These are phyloP conservation scores for Tauraco hartlaubi DNA, from an alignment of 2,797 vertebrate species.

Conservation along the genomic window DNA sequence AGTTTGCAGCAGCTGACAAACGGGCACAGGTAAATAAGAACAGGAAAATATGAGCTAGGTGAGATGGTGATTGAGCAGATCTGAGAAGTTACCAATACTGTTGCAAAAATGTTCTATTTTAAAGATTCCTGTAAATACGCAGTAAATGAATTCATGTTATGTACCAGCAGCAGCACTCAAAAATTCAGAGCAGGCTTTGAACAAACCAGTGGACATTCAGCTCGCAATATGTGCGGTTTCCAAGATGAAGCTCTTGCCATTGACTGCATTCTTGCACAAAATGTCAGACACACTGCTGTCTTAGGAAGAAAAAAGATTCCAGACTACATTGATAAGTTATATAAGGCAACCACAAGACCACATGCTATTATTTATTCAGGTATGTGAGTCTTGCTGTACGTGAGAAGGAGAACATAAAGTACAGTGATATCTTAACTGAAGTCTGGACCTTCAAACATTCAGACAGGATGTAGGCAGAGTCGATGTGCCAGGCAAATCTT, in stretches of 20 bases:
- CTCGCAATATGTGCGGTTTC: not conserved
- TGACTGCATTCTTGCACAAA: too few species aligned
- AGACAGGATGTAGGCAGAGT: not conserved
- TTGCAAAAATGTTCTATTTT: not conserved
- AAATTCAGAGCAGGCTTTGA: not conserved
- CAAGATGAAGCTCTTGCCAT: not conserved
- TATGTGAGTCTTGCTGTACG: not conserved
- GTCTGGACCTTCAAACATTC: not conserved
- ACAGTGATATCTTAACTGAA: not conserved
- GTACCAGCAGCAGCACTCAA: not conserved
- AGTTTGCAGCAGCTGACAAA: not conserved
- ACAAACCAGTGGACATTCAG: not conserved
- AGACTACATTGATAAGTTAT: not conserved
- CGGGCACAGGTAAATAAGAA: not conserved
- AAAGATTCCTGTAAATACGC: not conserved
- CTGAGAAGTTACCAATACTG: not conserved
- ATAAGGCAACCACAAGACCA: not conserved
- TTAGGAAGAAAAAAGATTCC: not conserved
- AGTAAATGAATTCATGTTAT: not conserved
- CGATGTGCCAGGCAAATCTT: not conserved
- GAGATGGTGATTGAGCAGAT: not conserved
- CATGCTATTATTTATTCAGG: not conserved
- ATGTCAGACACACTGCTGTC: not conserved
- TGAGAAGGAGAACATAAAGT: not conserved
- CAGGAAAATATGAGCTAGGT: not conserved